Base-by-base conservation (phyloP, 2,797 vertebrate genomes). In the Euthynnus affinis region DNA sequence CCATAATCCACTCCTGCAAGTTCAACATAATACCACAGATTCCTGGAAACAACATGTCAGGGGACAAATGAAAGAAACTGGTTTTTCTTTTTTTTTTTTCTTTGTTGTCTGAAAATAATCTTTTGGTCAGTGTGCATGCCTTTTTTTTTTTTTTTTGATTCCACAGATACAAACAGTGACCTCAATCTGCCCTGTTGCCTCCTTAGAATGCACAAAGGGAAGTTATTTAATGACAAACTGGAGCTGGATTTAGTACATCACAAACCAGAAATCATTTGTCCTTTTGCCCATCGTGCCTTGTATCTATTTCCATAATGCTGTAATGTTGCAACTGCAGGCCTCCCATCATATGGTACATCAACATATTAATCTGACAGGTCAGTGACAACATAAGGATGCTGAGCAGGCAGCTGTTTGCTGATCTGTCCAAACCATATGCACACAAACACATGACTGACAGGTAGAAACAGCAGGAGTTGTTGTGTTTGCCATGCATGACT, bases 1-100 rank as follows among this genome's bases (percentile, higher is more conserved):
- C 29, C 37, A 2, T 86, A 86, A 88, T 86, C 81, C 80, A 46
- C 57, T 70, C 20, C 8, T 62, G 52, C 65, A 42, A 58, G 66
- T 59, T 77, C 29, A 15, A 7, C 52, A 60, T 57, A n/a, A 60
- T 10, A 51, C 4, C 5, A 6, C n/a, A 48, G 40, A 71, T 71
- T 78, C 29, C 61, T n/a, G 59, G 62, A 69, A 79, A 53, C 22
- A 46, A 66, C 68, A 81, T 57, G 61, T 71, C 46, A 40, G 6
- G 2, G 63, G 15, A 63, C 20, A 25, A 42, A 34, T 15, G 37
- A 53, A 65, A 74, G 48, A 65, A 71, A 83, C 83, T 71, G 60
- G n/a, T n/a, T n/a, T n/a, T n/a, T 5, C 81, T 74, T 77, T 37
- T 37, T 9, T 34, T 37, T 37, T 67, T 71, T n/a, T 59, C 18